Evolutionary conservation across 1,140 invertebrate species (phyloP), one percentile per base, ranked within the genome.

Genomic region (Euborellia annulipes): DNA sequence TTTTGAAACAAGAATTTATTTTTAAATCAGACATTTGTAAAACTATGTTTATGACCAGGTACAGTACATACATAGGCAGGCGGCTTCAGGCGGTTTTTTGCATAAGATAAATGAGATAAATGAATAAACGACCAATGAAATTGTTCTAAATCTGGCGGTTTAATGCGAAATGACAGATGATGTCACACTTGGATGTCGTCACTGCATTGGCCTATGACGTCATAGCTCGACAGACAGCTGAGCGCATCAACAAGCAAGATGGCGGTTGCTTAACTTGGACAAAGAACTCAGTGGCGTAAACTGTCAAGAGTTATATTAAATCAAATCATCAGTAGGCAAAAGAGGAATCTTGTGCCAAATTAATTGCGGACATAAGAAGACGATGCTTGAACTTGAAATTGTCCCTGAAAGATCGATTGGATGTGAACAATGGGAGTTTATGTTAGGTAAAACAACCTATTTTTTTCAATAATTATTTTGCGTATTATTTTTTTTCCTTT

Each of bases 371-470:
- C 3, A 11, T 32, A 22, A 49, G 63, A 55, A 70, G n/a, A n/a
- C 58, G 64, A 96, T 95, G 91, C 75, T 96, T 67, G 89, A 93
- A 67, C 76, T 95, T 61, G 90, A 95, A 74, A 85, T 95, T 58
- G 77, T 92, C 56, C 91, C 91, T 50, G 91, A 94, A 71, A 78
- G 86, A 64, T 93, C 89, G 54, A 75, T 96, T 61, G 87, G 89
- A 67, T 90, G 88, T 66, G 90, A 94, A 67, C 80, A 89, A 72
- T 95, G 90, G 89, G 90, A 95, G 71, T 92, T 96, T 71, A 79
- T 93, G 66, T 72, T 96, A 70, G 90, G 91, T 88, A 70, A 80
- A 79, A 72, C 52, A 60, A 54, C 56, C 58, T 62, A 51, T 43
- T 43, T 45, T 41, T 43, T 51, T 23, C 41, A 45, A 44, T 22